Percentiles rank a stretch among this genome's conserved stretches.
Conservation (phyloP, 2,113 vertebrate genomes). For the Xenopus tropicalis region UCB_Xtro_10.0 CM004446.2:87368001-87368500, state of each 20-base stretch:
- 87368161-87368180: constrained; percentile 13
- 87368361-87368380: constrained; percentile 10
- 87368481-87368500: constrained; percentile 2
- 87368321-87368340: not conserved
- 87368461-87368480: not conserved
- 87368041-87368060: constrained; percentile 18
- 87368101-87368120: constrained; percentile 26
- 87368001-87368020: not conserved
- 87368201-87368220: constrained; percentile 13
- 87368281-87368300: constrained; percentile 16
- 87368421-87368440: constrained; percentile 8
- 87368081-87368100: constrained; percentile 14
- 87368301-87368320: not conserved
- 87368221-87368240: not conserved
- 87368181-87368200: constrained; percentile 10
- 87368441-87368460: not conserved
- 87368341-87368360: not conserved
- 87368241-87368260: constrained; percentile 17
- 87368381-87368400: not conserved
- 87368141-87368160: constrained; percentile 11
- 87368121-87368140: constrained; percentile 15
- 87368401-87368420: not conserved
- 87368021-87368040: constrained; percentile 1
- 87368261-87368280: not conserved
- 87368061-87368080: constrained; percentile 12